These are phyloP conservation scores for Antechinus stuartii DNA, from an alignment of 2,113 vertebrate genomes.

Conservation along the genomic window DNA sequence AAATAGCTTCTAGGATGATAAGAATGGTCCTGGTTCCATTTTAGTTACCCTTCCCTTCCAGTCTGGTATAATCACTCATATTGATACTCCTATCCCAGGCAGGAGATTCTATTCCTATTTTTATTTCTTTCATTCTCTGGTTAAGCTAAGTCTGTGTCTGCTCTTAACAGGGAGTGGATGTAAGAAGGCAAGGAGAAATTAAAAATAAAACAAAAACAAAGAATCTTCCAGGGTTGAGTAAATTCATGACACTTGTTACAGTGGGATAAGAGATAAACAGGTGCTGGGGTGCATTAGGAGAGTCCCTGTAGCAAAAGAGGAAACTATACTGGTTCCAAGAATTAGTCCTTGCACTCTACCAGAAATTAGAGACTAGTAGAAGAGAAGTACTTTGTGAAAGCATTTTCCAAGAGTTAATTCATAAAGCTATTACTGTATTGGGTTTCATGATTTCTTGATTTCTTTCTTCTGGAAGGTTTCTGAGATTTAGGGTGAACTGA, in stretches of 20 bases:
- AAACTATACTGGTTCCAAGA: background rate
- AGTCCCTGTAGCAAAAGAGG: background rate
- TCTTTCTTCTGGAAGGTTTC: background rate
- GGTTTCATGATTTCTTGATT: background rate
- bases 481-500: background rate
- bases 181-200: background rate
- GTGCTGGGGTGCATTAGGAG: no score
- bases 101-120: background rate
- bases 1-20: background rate
- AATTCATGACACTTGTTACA: background rate
- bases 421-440: background rate
- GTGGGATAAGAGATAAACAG: no score
- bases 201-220: no score
- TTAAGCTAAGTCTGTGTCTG: background rate
- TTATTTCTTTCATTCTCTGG: background rate
- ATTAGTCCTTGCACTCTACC: background rate
- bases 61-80: background rate
- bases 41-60: background rate
- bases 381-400: background rate
- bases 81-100: background rate
- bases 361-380: background rate
- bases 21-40: background rate
- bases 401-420: background rate
- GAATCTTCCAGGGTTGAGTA: background rate
- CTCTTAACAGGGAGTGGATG: background rate